phyloP scores from a whole-genome alignment of 2,888 invertebrate genomes.

The Chromoteleia sp. region DNA sequence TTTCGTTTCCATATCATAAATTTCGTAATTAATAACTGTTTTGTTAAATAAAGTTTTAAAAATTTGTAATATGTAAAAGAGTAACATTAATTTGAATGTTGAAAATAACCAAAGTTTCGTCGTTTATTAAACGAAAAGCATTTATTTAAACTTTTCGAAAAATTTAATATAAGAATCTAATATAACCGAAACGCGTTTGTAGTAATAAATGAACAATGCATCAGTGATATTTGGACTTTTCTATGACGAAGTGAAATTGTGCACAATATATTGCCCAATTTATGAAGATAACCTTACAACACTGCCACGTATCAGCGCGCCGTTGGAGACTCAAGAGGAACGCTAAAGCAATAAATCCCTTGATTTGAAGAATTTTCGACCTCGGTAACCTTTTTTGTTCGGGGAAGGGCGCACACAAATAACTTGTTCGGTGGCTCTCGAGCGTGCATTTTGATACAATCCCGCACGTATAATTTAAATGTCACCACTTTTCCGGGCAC shows the following conservation, averaged over 20 bases:
- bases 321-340: conserved; percentile 51
- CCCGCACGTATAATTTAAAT: conserved; percentile 46
- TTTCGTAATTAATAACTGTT: no score
- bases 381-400: conserved; percentile 58
- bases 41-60: no score
- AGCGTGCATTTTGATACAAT: conserved; percentile 42
- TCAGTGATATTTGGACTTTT: conserved; percentile 50
- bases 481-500: conserved; percentile 51
- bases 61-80: no score
- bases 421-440: conserved; percentile 36
- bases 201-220: conserved; percentile 43
- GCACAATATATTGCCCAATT: conserved; percentile 66
- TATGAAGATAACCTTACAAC: conserved; percentile 63
- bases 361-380: conserved; percentile 64
- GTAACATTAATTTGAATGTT: no score
- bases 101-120: no score
- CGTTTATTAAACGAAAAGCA: no score
- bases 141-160: neutral
- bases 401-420: conserved; percentile 25
- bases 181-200: conserved; percentile 13
- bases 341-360: conserved; percentile 65
- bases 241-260: conserved; percentile 59
- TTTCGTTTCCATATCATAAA: no score
- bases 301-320: conserved; percentile 56
- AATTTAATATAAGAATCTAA: neutral